These are phyloP conservation scores for Xestobium rufovillosum DNA, from an alignment of 2,888 invertebrate genomes.

Conservation along the genomic window DNA sequence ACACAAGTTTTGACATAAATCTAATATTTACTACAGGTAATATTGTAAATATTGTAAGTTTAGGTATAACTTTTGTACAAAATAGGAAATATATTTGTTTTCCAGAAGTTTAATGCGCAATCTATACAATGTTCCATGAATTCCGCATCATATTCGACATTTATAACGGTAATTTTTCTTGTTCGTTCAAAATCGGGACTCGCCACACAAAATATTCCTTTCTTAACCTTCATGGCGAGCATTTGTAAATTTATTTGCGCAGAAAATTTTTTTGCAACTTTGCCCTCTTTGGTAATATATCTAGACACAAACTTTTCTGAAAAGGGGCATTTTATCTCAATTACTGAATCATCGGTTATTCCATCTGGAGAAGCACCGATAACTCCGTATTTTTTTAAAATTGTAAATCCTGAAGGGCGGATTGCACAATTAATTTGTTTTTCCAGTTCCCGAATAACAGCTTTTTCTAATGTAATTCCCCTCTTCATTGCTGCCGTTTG, in stretches of 20 bases:
- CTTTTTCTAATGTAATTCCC: slow-evolving; percentile 22
- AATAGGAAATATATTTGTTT: too few species aligned
- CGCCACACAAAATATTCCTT: slow-evolving; percentile 19
- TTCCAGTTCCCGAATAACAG: slow-evolving; percentile 14
- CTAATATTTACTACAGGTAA: too few species aligned
- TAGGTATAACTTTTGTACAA: too few species aligned
- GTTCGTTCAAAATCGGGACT: slow-evolving; percentile 16
- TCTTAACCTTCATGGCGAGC: slow-evolving; percentile 14
- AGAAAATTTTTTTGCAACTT: slow-evolving; percentile 16
- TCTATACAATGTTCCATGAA: slow-evolving; percentile 10
- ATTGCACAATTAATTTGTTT: slow-evolving; percentile 7
- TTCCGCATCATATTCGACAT: slow-evolving; percentile 15
- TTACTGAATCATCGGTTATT: slow-evolving; percentile 19
- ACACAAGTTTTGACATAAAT: too few species aligned
- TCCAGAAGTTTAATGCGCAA: slow-evolving; percentile 14
- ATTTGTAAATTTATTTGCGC: too few species aligned
- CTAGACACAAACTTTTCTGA: slow-evolving; percentile 15
- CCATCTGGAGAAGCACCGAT: slow-evolving; percentile 27
- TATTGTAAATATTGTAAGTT: too few species aligned
- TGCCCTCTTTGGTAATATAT: slow-evolving; percentile 19
- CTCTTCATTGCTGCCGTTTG: slow-evolving; percentile 22
- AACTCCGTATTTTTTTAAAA: slow-evolving; percentile 8
- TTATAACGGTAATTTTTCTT: slow-evolving; percentile 12
- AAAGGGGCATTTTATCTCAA: slow-evolving; percentile 28
- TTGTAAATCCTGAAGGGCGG: slow-evolving; percentile 4